phyloP scores from a whole-genome alignment of 2,797 vertebrate species.

The Premnoplex brunnescens region DNA sequence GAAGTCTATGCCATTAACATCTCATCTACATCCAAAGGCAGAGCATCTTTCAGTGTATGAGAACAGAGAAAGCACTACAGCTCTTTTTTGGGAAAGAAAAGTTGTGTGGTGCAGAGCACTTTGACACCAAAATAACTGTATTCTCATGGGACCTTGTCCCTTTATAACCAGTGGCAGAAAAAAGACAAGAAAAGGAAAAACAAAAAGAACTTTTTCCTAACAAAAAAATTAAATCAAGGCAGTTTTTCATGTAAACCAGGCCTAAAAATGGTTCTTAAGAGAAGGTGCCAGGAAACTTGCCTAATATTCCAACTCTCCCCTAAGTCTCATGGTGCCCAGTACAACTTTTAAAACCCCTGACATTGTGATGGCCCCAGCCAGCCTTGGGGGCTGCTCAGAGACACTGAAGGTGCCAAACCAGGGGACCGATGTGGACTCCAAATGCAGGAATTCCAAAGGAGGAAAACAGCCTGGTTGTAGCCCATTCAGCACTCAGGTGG shows the following conservation, averaged over 20 bases:
- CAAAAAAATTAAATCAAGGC: not conserved
- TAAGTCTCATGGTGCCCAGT: not conserved
- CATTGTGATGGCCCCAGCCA: rapidly evolving
- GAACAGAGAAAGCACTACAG: not conserved
- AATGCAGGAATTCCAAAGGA: not conserved
- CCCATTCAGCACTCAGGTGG: not conserved
- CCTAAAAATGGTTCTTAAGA: not conserved
- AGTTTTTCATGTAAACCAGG: not conserved
- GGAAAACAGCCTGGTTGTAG: not conserved
- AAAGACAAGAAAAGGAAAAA: not conserved
- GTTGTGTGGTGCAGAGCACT: not conserved
- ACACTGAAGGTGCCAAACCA: not conserved
- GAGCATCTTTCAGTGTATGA: not conserved
- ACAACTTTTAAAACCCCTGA: not conserved
- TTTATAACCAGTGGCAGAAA: not conserved
- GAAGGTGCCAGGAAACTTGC: not conserved
- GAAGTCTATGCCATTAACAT: not conserved
- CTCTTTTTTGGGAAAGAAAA: not conserved
- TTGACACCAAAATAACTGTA: not conserved
- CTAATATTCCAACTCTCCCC: not conserved
- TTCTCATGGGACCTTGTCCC: not conserved
- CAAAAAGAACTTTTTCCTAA: not conserved
- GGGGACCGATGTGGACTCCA: rapidly evolving
- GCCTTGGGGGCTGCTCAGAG: not conserved
- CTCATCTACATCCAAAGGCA: not conserved